A percentile compares a stretch with the other conserved stretches of the same genome.
These are phyloP conservation scores for Psittacula cyanocephala DNA, from an alignment of 2,113 vertebrate species.

Conservation along the genomic window DNA sequence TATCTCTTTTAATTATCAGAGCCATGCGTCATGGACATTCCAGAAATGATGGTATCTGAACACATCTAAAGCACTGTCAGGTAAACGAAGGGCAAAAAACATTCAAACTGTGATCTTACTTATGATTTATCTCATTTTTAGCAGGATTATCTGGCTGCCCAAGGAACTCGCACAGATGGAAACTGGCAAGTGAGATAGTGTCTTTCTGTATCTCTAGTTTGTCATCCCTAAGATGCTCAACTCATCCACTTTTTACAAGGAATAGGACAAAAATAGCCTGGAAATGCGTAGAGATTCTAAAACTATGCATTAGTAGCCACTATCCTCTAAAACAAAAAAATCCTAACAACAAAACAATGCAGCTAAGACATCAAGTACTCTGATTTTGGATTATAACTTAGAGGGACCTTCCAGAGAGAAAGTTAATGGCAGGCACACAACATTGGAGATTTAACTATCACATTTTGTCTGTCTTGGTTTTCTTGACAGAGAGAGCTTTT, in stretches of 20 bases:
- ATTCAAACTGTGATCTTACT: neutral
- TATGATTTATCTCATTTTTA: slow-evolving; percentile 2
- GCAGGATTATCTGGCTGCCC: neutral
- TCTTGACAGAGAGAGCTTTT: neutral
- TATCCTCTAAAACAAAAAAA: neutral
- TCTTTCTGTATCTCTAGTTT: neutral
- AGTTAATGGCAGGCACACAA: neutral
- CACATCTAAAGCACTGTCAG: neutral
- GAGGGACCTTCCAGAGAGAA: neutral
- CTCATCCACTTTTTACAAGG: neutral
- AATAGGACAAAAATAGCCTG: neutral
- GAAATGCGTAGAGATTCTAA: neutral
- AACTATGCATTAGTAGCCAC: neutral
- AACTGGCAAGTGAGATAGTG: neutral
- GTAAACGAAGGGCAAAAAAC: neutral
- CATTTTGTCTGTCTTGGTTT: neutral
- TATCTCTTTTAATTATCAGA: slow-evolving; percentile 66
- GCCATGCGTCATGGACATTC: slow-evolving; percentile 1
- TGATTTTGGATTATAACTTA: neutral
- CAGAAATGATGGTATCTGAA: slow-evolving; percentile 17
- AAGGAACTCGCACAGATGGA: neutral
- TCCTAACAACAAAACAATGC: neutral
- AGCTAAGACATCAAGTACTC: neutral
- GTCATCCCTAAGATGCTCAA: neutral
- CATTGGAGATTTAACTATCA: neutral